Base-by-base conservation (phyloP, 2,113 vertebrate species). In the Henicopernis longicauda region DNA sequence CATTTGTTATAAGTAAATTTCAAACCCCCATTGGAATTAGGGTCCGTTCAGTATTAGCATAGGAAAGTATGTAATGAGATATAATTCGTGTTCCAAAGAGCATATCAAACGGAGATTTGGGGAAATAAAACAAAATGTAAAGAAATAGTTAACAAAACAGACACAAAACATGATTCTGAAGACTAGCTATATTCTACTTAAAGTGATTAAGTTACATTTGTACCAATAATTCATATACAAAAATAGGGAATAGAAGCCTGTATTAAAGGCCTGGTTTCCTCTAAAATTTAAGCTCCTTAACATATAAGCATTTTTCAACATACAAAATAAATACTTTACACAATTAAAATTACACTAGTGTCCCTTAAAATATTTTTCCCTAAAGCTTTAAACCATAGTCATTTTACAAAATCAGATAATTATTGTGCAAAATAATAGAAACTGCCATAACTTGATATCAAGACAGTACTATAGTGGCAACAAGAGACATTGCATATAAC, bases 381-480 rank as follows among this genome's bases (percentile, higher is more conserved):
- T 26, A 47, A 45, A 92, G 47, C 36, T 25, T 31, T 72, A 76
- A 91, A 52, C 18, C 27, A 34, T 1, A 73, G 6, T 7, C 0
- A 40, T 54, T 79, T 82, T 32, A 49, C 21, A 59, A 67, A 74
- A 38, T 31, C 34, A 38, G n/a, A 0, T 42, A 27, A 63, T 38
- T 79, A 9, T 69, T 54, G 12, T 0, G 6, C 27, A 74, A 42
- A 57, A 17, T 14, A 84, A 91, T 31, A 93, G 77, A 85, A 86
- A 34, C 45, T 62, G 17, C 52, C 10, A 0, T 19, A 63, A 13
- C 3, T 5, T 16, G 32, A 18, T 21, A 20, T 3, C 13, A 58
- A 11, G 31, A 36, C 27, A 59, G 29, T 5, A 23, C 12, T 12
- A 4, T 0, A 38, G 31, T 1, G 9, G 19, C 19, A 62, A n/a